Conservation (phyloP, 2,797 vertebrate species). For the Acanthopagrus latus region DNA sequence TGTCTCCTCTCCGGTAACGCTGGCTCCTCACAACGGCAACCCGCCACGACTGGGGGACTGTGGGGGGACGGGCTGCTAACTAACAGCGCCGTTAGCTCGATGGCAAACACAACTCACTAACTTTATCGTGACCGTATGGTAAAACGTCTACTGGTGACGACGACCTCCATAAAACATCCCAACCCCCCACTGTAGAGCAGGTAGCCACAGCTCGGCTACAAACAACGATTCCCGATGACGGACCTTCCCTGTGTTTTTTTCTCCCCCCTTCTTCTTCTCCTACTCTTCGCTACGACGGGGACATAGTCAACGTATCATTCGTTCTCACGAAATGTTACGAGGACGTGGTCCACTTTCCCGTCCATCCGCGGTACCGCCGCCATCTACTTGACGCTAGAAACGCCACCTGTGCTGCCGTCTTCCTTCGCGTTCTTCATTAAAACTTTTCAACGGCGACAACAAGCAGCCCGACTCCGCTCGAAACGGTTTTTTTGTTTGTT, state of each 20-base stretch:
- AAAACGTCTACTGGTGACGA: slow-evolving; percentile 45
- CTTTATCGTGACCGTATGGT: slow-evolving; percentile 30
- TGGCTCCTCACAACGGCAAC: slow-evolving; percentile 22
- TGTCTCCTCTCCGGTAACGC: slow-evolving; percentile 32
- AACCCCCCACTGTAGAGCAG: slow-evolving; percentile 53
- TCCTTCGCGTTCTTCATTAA: slow-evolving; percentile 69
- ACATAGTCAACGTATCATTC: slow-evolving; percentile 41
- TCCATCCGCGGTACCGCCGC: slow-evolving; percentile 19
- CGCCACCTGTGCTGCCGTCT: slow-evolving; percentile 60
- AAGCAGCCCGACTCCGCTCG: slow-evolving; percentile 38
- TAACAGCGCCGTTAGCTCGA: slow-evolving; percentile 55
- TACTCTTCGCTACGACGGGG: slow-evolving; percentile 17
- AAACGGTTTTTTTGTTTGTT: too few species aligned
- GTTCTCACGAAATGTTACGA: slow-evolving; percentile 28
- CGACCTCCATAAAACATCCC: slow-evolving; percentile 47
- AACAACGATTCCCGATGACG: slow-evolving; percentile 37
- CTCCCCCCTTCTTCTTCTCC: too few species aligned
- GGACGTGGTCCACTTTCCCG: slow-evolving; percentile 14
- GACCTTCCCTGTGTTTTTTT: neutral
- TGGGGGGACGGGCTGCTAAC: slow-evolving; percentile 43
- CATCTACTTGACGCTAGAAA: slow-evolving; percentile 44
- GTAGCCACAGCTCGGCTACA: slow-evolving; percentile 59
- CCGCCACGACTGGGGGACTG: neutral
- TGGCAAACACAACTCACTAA: slow-evolving; percentile 59
- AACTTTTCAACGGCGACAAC: slow-evolving; percentile 73